phyloP scores from a whole-genome alignment of 2,797 vertebrate genomes.

The Mormyrus proboscirostris region DNA sequence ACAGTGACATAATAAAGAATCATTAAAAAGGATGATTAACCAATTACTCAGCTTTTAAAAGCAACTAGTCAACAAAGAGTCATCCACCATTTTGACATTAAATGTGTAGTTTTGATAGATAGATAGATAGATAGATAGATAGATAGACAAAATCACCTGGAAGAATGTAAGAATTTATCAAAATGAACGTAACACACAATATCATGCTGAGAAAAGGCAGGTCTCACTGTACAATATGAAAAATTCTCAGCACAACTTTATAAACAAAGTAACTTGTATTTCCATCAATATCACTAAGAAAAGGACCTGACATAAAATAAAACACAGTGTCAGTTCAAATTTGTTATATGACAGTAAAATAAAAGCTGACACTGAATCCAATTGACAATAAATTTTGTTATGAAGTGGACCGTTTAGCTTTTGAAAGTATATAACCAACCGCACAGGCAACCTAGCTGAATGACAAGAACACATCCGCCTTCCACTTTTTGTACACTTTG shows the following conservation, averaged over 20 bases:
- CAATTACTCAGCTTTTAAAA: constrained; percentile 63
- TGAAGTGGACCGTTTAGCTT: neutral
- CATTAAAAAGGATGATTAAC: constrained; percentile 64
- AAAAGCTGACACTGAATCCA: neutral
- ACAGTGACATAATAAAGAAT: constrained; percentile 65
- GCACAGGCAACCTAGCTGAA: neutral
- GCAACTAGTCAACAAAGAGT: constrained; percentile 44
- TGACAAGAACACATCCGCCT: neutral
- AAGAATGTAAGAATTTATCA: neutral
- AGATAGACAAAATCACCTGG: neutral
- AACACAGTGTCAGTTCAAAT: neutral
- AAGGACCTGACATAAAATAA: neutral
- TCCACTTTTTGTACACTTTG: neutral
- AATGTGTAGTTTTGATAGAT: neutral
- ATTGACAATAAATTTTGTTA: neutral
- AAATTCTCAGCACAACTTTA: neutral
- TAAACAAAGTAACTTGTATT: neutral
- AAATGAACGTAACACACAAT: neutral
- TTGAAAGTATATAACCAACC: neutral
- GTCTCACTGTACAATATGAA: neutral
- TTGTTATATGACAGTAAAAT: neutral
- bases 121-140: neutral
- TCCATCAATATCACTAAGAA: neutral
- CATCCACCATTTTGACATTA: neutral
- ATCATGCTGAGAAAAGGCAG: neutral